Evolutionary conservation across 2,888 invertebrate species (phyloP).

Genomic region (Volucella inanis): DNA sequence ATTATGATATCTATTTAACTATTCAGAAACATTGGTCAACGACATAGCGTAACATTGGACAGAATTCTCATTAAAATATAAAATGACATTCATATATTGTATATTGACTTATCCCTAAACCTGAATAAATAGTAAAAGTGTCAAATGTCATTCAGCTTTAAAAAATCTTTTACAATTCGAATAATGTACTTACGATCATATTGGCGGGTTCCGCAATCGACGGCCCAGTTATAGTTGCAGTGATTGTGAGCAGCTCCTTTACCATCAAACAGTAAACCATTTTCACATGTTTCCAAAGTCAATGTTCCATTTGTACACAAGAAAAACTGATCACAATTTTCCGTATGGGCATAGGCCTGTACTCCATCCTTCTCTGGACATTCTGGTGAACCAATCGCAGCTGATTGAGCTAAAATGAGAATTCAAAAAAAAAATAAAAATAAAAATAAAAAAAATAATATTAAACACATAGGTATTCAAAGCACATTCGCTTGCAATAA

Average conservation of each 20-base stretch:
- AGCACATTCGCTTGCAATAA: constrained; percentile 26
- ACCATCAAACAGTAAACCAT: constrained; percentile 95
- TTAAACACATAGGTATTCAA: background rate
- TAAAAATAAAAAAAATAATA: constrained; percentile 4
- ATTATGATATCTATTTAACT: too few relatives aligned
- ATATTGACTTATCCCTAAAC: too few relatives aligned
- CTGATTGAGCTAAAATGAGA: constrained; percentile 85
- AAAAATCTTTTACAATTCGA: background rate
- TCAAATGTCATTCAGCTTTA: background rate
- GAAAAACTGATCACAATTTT: constrained; percentile 94
- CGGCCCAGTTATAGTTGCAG: constrained; percentile 97
- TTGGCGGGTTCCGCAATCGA: constrained; percentile 91
- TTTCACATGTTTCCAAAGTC: constrained; percentile 95
- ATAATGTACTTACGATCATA: constrained; percentile 88
- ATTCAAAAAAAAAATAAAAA: constrained; percentile 42
- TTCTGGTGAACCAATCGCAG: constrained; percentile 87
- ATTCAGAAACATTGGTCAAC: too few relatives aligned
- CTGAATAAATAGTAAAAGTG: background rate
- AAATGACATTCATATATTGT: too few relatives aligned
- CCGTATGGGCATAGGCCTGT: constrained; percentile 93
- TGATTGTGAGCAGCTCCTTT: constrained; percentile 95
- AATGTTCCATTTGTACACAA: constrained; percentile 95
- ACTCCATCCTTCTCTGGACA: constrained; percentile 93
- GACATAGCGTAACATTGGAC: too few relatives aligned
- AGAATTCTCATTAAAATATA: too few relatives aligned